These are phyloP conservation scores for Chesias legatella DNA, from an alignment of 2,888 invertebrate species.

Conservation along the genomic window DNA sequence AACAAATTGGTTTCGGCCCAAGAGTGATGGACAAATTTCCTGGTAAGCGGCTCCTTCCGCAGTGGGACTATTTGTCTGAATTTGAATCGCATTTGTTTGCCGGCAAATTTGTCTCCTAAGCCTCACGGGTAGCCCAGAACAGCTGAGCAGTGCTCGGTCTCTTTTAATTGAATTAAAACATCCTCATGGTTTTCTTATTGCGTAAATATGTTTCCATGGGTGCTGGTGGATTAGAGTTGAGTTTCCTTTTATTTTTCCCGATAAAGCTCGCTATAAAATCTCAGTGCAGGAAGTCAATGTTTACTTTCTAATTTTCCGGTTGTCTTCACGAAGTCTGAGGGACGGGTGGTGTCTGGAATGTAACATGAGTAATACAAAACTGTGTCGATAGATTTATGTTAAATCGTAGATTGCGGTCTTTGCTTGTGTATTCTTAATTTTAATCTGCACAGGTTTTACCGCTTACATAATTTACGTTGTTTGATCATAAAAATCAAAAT, in stretches of 20 bases:
- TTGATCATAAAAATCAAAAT: no score
- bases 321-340: slow-evolving; percentile 67
- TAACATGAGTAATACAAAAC: slow-evolving; percentile 57
- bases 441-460: no score
- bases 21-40: slow-evolving; percentile 78
- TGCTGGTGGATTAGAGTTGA: slow-evolving; percentile 19
- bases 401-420: no score
- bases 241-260: slow-evolving; percentile 31
- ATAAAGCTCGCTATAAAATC: slow-evolving; percentile 45
- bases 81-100: slow-evolving; percentile 79
- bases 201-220: slow-evolving; percentile 45
- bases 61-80: slow-evolving; percentile 78
- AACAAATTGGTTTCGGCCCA: slow-evolving; percentile 66
- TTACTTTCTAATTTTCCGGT: slow-evolving; percentile 77
- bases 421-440: no score
- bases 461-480: no score
- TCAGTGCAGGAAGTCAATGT: slow-evolving; percentile 51
- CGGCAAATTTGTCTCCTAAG: slow-evolving; percentile 76
- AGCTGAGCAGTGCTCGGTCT: slow-evolving; percentile 57
- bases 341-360: slow-evolving; percentile 50
- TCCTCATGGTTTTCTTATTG: slow-evolving; percentile 45
- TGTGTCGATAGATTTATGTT: slow-evolving; percentile 49
- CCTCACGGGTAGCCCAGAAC: slow-evolving; percentile 60
- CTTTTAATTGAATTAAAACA: slow-evolving; percentile 71
- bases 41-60: slow-evolving; percentile 75